A percentile compares a stretch with the other conserved stretches of the same genome.
These are phyloP conservation scores for fruit fly (Drosophila melanogaster) DNA, from an alignment of 1,140 invertebrate genomes.

Conservation along the genomic window Release_6_plus_ISO1_MT NT_037436.4:13216501-13217000, in stretches of 20 bases:
- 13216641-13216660: background rate
- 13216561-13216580: slow-evolving; percentile 5
- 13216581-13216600: slow-evolving; percentile 28
- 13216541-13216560: slow-evolving; percentile 6
- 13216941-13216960: slow-evolving; percentile 65
- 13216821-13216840: background rate
- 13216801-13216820: too few relatives aligned
- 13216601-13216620: slow-evolving; percentile 34
- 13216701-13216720: background rate
- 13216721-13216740: background rate
- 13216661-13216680: background rate
- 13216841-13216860: background rate
- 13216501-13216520: background rate
- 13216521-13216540: too few relatives aligned
- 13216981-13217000: slow-evolving; percentile 14
- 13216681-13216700: slow-evolving; percentile 13
- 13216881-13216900: background rate
- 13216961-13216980: slow-evolving; percentile 27
- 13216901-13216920: slow-evolving; percentile 5
- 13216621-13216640: slow-evolving; percentile 26
- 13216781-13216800: too few relatives aligned
- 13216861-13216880: slow-evolving; percentile 1
- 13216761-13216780: background rate
- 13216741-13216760: too few relatives aligned
- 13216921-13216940: slow-evolving; percentile 40